These are phyloP conservation scores for Atrina japonica DNA, from an alignment of 2,888 invertebrate species.

Conservation along the genomic window DNA sequence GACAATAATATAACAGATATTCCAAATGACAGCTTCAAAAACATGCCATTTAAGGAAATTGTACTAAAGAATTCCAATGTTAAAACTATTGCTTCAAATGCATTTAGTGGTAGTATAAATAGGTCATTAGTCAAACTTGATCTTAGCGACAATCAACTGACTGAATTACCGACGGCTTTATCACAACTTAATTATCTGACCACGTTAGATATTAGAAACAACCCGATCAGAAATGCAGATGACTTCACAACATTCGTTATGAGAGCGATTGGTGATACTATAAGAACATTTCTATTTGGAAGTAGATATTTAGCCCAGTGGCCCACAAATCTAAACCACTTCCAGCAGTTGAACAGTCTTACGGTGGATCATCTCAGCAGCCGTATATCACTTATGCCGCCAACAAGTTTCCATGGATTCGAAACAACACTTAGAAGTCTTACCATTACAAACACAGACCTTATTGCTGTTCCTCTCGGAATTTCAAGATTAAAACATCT, in stretches of 20 bases:
- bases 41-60: constrained; percentile 9
- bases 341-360: constrained; percentile 48
- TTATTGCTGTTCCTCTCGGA: constrained; percentile 49
- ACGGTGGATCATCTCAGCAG: constrained; percentile 15
- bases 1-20: constrained; percentile 1
- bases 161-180: constrained; percentile 9
- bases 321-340: constrained; percentile 53
- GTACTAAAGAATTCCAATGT: constrained; percentile 4
- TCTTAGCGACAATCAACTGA: constrained; percentile 20
- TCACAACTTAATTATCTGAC: constrained; percentile 3
- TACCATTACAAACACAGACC: constrained; percentile 49
- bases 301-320: constrained; percentile 43
- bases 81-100: not conserved
- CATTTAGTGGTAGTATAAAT: not conserved
- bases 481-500: constrained; percentile 46
- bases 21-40: not conserved
- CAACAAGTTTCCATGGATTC: constrained; percentile 56
- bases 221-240: constrained; percentile 1
- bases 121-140: constrained; percentile 11
- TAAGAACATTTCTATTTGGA: constrained; percentile 50
- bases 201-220: constrained; percentile 31
- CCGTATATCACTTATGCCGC: constrained; percentile 35
- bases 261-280: constrained; percentile 36
- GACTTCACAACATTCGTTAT: constrained; percentile 22
- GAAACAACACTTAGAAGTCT: constrained; percentile 50